A percentile compares a stretch with the other conserved stretches of the same genome.
These are phyloP conservation scores for Linnaemya tessellans DNA, from an alignment of 2,888 invertebrate genomes.

Conservation along the genomic window DNA sequence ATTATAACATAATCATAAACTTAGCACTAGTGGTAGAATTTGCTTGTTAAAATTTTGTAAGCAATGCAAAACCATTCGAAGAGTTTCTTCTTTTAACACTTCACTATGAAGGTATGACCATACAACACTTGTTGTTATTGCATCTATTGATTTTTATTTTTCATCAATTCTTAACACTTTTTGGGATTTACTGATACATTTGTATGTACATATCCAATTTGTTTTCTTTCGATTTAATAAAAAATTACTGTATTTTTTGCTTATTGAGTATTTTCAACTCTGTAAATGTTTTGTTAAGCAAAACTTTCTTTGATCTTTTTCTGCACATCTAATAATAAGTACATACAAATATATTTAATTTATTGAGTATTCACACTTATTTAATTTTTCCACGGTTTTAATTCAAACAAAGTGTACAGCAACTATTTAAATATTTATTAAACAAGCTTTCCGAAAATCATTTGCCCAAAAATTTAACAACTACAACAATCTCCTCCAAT, in stretches of 20 bases:
- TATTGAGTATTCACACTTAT: neutral
- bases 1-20: constrained; percentile 11
- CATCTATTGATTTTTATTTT: constrained; percentile 25
- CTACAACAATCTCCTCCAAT: constrained; percentile 40
- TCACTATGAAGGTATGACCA: neutral
- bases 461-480: neutral
- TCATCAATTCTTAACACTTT: constrained; percentile 8
- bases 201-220: neutral
- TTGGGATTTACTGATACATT: neutral
- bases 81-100: neutral
- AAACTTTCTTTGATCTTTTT: neutral
- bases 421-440: neutral
- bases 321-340: neutral
- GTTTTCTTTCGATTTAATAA: constrained; percentile 1
- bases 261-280: neutral
- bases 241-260: neutral
- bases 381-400: constrained; percentile 17
- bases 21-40: neutral
- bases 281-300: neutral
- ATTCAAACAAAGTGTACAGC: neutral
- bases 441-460: constrained; percentile 8
- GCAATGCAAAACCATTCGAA: neutral
- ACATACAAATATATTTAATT: constrained; percentile 29
- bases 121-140: constrained; percentile 55
- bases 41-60: neutral